Base-by-base conservation (phyloP, 2,888 invertebrate species). In the Polyploca ridens region DNA sequence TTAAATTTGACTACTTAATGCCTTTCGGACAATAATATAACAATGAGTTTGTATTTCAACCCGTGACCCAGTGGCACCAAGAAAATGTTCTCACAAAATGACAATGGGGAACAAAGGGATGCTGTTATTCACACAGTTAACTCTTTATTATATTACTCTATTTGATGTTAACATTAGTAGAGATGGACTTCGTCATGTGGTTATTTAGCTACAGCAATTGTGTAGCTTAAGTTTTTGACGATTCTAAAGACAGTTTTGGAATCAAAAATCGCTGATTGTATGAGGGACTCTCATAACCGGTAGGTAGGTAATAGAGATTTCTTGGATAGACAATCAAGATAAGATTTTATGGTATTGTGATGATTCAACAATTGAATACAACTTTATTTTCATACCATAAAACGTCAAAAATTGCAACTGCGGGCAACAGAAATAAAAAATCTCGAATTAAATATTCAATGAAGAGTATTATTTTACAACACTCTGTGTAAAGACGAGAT, bases 111-210 rank as follows among this genome's bases (percentile, higher is more conserved):
- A 93, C 89, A 93, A 93, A 91, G 86, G 92, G 94, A 93, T 93
- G 93, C 92, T 93, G 91, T 93, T 93, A 91, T 92, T 93, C 93
- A 94, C 93, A 93, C 92, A 92, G 91, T 93, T 94, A 91, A 90
- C 87, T 91, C 85, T 87, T 83, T 85, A 85, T 87, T 88, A 84
- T 84, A 75, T 85, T 86, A 85, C 75, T 80, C 75, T 81, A 82
- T 84, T 84, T 82, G 77, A 83, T 80, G 78, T 78, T 75, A 46
- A 73, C 78, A 74, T 72, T 74, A 73, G 75, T 74, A 65, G 64
- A 64, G 59, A 64, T 67, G 66, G 67, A n/a, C 46, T 46, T 46
- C 46, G n/a, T 60, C 74, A 75, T 69, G 64, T 46, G 63, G 13
- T 63, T 65, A 61, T 66, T 62, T 68, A 66, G 64, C 64, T 72